Evolutionary conservation across 92 coral and sea anemone genomes (phyloP).

Genomic region (Ricordea florida): DNA sequence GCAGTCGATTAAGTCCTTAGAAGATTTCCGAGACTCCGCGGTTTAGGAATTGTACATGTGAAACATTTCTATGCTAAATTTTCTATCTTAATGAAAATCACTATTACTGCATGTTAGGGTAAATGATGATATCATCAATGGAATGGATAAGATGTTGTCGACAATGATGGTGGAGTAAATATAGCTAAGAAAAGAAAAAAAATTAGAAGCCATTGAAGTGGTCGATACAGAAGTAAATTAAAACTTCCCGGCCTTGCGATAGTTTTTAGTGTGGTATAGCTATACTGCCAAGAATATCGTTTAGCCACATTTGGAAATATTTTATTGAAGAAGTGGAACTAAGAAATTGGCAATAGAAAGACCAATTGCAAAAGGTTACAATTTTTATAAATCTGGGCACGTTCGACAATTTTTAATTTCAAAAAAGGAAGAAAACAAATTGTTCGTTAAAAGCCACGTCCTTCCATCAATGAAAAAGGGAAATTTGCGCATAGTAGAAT

Average conservation of each 20-base stretch:
- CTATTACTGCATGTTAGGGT: constrained; percentile 37
- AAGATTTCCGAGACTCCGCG: no score
- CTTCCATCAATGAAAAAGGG: constrained; percentile 63
- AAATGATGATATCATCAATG: constrained; percentile 49
- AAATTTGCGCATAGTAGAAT: constrained; percentile 23
- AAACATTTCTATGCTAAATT: background rate
- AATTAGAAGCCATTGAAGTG: constrained; percentile 42
- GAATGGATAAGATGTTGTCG: constrained; percentile 30
- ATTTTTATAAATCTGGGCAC: constrained; percentile 59
- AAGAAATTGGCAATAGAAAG: constrained; percentile 62
- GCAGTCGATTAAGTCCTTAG: no score
- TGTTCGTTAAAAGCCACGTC: constrained; percentile 59
- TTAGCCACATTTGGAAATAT: constrained; percentile 53
- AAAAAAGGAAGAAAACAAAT: constrained; percentile 38
- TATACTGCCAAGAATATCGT: constrained; percentile 4
- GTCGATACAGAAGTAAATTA: background rate
- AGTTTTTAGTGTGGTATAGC: constrained; percentile 51
- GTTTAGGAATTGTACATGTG: background rate
- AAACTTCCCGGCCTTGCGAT: constrained; percentile 38
- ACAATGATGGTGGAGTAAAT: constrained; percentile 54
- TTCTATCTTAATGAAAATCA: background rate
- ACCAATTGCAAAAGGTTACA: constrained; percentile 70
- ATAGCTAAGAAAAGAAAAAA: constrained; percentile 38
- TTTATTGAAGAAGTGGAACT: constrained; percentile 59
- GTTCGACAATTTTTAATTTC: constrained; percentile 38